These are phyloP conservation scores for Drosophila nannoptera DNA, from an alignment of 1,140 invertebrate species.

Conservation along the genomic window DNA sequence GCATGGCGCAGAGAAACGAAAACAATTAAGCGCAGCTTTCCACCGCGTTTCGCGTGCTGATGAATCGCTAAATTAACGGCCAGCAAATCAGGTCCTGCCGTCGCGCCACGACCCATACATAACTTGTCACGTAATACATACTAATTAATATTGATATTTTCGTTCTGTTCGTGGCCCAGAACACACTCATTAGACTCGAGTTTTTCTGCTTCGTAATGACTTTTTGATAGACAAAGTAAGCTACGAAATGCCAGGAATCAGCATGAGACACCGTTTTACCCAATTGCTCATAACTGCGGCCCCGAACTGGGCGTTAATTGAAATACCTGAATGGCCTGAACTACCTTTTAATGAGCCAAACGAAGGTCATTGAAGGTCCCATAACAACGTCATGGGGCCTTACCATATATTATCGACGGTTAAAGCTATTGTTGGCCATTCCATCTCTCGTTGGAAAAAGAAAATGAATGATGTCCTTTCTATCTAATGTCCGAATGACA, in stretches of 20 bases:
- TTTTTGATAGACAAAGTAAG: conserved; percentile 53
- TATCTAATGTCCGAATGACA: background rate
- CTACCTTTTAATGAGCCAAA: conserved; percentile 43
- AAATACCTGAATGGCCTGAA: conserved; percentile 24
- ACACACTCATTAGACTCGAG: conserved; percentile 40
- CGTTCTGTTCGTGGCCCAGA: conserved; percentile 41
- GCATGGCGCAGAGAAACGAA: conserved; percentile 51
- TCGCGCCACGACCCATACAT: background rate
- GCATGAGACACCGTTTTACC: conserved; percentile 6
- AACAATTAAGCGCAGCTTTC: conserved; percentile 70
- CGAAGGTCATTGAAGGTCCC: conserved; percentile 8
- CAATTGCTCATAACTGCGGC: conserved; percentile 1
- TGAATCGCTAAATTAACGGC: conserved; percentile 48
- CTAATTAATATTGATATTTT: conserved; percentile 77
- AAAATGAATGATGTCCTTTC: too few relatives aligned
- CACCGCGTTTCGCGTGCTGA: conserved; percentile 30
- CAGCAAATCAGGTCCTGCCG: conserved; percentile 10
- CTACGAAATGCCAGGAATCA: conserved; percentile 24
- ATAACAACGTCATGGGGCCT: too few relatives aligned
- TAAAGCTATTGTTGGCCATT: too few relatives aligned
- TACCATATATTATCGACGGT: too few relatives aligned
- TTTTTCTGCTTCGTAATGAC: conserved; percentile 67
- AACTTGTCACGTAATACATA: conserved; percentile 74
- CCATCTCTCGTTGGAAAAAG: too few relatives aligned
- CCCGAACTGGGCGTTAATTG: conserved; percentile 50